Evolutionary conservation across 2,113 vertebrate species (phyloP), one percentile per base, ranked within the genome.

Genomic region (Neodontobutis hainanensis): DNA sequence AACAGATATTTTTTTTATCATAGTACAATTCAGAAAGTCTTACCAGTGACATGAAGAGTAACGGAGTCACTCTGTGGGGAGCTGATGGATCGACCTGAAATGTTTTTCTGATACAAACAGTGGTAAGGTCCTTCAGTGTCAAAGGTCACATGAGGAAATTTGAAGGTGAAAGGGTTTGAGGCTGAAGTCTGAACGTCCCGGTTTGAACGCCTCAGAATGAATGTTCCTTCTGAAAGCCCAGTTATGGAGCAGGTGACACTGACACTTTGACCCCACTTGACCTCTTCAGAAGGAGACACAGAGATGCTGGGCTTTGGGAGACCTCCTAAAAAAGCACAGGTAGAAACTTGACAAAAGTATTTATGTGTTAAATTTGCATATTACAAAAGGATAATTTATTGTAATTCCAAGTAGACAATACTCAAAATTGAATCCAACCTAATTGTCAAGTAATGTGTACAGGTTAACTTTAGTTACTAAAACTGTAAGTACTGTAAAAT

Each of bases 251-350:
- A 82, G 6, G 16, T 61, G 66, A 74, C 46, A 6, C 0, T 9
- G 36, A 27, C 34, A 0, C 11, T 12, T 63, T 78, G 75, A 47
- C 55, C 50, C 75, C 58, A 67, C n/a, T 8, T 10, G 1, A 60
- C 48, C 38, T n/a, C n/a, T n/a, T 43, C 6, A 14, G 71, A 51
- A 46, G 3, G 14, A n/a, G 32, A 11, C 46, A 65, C 38, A 6
- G 64, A 68, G 43, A 78, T 46, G 19, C 5, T 57, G 49, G 55
- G 67, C n/a, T 46, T 42, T 14, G 34, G 16, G 12, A 65, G 4
- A 5, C 3, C 40, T 0, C 0, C 65, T 77, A 48, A 27, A 59
- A 15, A 55, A 48, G 19, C 19, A 27, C 48, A 49, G 40, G 4
- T 9, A 8, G 0, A 34, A 11, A 62, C 16, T 14, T 6, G 5